Evolutionary conservation across 2,113 vertebrate genomes (phyloP).

Genomic region (Monarcha castaneiventris): DNA sequence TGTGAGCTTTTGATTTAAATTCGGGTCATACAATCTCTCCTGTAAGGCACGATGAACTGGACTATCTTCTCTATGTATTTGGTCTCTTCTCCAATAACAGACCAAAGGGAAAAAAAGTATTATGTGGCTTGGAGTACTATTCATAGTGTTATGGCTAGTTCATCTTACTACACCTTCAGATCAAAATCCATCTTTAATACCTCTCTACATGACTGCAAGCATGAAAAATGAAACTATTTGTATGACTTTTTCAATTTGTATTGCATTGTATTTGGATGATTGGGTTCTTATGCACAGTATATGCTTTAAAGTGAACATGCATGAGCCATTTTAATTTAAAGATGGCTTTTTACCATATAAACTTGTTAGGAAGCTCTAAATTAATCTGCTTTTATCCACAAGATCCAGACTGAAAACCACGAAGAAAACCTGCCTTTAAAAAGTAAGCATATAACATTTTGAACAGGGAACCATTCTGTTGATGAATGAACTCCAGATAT

Average conservation of each 20-base stretch:
- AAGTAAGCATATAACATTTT: background rate
- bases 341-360: conserved; percentile 25
- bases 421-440: conserved; percentile 14
- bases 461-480: background rate
- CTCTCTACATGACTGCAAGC: background rate
- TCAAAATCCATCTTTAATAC: background rate
- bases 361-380: background rate
- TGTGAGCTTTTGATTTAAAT: background rate
- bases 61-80: background rate
- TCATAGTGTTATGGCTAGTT: background rate
- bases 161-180: background rate
- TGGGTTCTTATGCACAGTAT: background rate
- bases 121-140: background rate
- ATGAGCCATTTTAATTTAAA: background rate
- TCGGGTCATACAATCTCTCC: background rate
- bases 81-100: background rate
- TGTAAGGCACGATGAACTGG: background rate
- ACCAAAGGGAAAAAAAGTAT: background rate
- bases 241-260: background rate
- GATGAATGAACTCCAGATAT: background rate
- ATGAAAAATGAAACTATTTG: background rate
- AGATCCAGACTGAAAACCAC: conserved; percentile 1
- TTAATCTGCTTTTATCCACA: background rate
- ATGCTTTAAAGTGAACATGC: background rate
- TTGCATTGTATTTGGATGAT: too few species aligned